A percentile compares a stretch with the other conserved stretches of the same genome.
These are phyloP conservation scores for Iphiclides podalirius DNA, from an alignment of 2,888 invertebrate species.

Conservation along the genomic window DNA sequence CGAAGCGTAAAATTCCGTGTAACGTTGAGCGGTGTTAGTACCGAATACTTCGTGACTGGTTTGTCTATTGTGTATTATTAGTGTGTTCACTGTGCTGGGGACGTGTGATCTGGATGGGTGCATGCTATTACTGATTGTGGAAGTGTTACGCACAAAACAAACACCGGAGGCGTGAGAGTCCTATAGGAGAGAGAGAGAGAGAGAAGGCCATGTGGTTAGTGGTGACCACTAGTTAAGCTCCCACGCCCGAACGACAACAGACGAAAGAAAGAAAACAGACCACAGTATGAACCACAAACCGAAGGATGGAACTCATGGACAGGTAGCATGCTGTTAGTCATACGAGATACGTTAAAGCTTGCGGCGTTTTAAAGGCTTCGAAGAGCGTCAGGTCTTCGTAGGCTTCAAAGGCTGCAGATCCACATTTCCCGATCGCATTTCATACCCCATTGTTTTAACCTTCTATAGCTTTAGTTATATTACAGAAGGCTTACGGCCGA, in stretches of 20 bases:
- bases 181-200: slow-evolving; percentile 39
- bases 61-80: not conserved
- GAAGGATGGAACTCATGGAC: slow-evolving; percentile 52
- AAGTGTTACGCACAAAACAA: slow-evolving; percentile 56
- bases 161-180: slow-evolving; percentile 41
- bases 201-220: slow-evolving; percentile 60
- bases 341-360: slow-evolving; percentile 22
- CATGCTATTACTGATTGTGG: slow-evolving; percentile 56
- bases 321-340: slow-evolving; percentile 61
- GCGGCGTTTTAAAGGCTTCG: slow-evolving; percentile 32
- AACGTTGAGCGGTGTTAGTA: slow-evolving; percentile 5
- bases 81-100: slow-evolving; percentile 42
- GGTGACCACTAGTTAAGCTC: slow-evolving; percentile 41
- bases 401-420: too few relatives aligned
- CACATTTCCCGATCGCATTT: too few relatives aligned
- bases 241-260: slow-evolving; percentile 31
- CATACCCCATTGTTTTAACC: too few relatives aligned
- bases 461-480: too few relatives aligned
- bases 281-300: slow-evolving; percentile 51
- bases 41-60: not conserved
- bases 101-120: slow-evolving; percentile 51
- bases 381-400: slow-evolving; percentile 10
- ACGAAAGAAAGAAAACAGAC: slow-evolving; percentile 1
- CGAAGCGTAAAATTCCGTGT: slow-evolving; percentile 24
- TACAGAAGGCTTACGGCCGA: too few relatives aligned